A percentile compares a stretch with the other conserved stretches of the same genome.
Evolutionary conservation across 2,797 vertebrate species (phyloP).

Genomic region (Anguilla pacifica): DNA sequence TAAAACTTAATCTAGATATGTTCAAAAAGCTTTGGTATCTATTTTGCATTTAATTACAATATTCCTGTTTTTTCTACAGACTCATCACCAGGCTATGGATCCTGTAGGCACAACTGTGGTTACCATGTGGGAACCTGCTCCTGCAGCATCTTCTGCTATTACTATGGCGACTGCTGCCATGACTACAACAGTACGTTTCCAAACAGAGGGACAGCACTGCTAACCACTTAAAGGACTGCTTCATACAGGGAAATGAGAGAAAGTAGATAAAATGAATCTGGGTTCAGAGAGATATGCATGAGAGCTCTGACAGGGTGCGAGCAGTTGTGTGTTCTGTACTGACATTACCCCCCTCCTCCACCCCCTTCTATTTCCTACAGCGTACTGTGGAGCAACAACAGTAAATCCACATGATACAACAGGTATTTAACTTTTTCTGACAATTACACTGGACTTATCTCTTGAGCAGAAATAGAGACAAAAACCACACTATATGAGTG

Average conservation of each 20-base stretch:
- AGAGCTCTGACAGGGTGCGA: too few relatives aligned
- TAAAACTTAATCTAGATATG: not conserved
- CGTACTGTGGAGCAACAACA: too few relatives aligned
- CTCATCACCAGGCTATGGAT: not conserved
- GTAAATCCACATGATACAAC: too few relatives aligned
- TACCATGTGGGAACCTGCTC: constrained; percentile 43
- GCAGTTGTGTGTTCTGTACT: too few relatives aligned
- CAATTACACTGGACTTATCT: too few relatives aligned
- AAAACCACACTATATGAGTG: too few relatives aligned
- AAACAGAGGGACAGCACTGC: not conserved
- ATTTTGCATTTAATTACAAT: not conserved
- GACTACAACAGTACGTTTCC: constrained; percentile 47
- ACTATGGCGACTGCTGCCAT: constrained; percentile 51
- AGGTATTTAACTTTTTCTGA: too few relatives aligned
- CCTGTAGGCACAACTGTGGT: constrained; percentile 55
- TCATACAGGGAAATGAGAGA: not conserved
- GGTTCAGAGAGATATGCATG: not conserved
- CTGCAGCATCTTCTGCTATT: constrained; percentile 47
- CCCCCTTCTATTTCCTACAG: too few relatives aligned
- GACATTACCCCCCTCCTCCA: too few relatives aligned
- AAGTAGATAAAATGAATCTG: not conserved
- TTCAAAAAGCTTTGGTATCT: not conserved
- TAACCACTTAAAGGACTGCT: not conserved
- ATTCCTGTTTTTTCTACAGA: not conserved
- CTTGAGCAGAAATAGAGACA: too few relatives aligned